A percentile compares a stretch with the other conserved stretches of the same genome.
phyloP scores from a whole-genome alignment of 2,797 vertebrate genomes.

The Percopsis omiscomaycus region DNA sequence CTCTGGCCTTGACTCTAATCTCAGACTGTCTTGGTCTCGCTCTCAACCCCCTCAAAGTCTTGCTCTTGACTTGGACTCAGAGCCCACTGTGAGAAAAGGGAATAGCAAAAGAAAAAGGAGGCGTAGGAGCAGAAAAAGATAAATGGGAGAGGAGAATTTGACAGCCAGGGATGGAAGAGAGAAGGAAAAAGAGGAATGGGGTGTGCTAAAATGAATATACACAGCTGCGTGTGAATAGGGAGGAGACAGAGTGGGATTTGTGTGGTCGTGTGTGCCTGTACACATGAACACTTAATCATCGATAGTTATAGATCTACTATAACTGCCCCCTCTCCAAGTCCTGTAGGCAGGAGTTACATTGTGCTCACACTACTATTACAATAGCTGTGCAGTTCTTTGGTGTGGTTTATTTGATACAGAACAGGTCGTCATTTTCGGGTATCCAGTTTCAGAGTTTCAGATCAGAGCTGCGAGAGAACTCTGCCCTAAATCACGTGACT shows the following conservation, averaged over 20 bases:
- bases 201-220: slow-evolving; percentile 21
- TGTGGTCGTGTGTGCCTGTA: slow-evolving; percentile 27
- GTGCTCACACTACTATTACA: slow-evolving; percentile 18
- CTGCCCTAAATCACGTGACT: too few relatives aligned
- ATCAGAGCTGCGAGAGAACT: too few relatives aligned
- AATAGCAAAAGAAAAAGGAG: slow-evolving; percentile 11
- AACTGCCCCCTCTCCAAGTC: slow-evolving; percentile 4
- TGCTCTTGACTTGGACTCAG: too few relatives aligned
- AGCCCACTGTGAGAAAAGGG: too few relatives aligned
- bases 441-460: too few relatives aligned
- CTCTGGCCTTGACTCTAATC: too few relatives aligned
- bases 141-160: slow-evolving; percentile 12
- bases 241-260: slow-evolving; percentile 22
- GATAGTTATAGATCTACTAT: too few relatives aligned
- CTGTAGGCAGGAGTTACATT: slow-evolving; percentile 6
- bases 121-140: slow-evolving; percentile 24
- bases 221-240: slow-evolving; percentile 42
- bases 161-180: slow-evolving; percentile 15
- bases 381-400: slow-evolving; percentile 2
- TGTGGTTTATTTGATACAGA: slow-evolving; percentile 35
- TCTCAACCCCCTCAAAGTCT: too few relatives aligned
- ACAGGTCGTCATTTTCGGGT: not conserved
- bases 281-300: slow-evolving; percentile 7
- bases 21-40: too few relatives aligned
- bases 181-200: slow-evolving; percentile 14